Evolutionary conservation across 2,113 vertebrate genomes (phyloP).

Genomic region (Cavia aperea): DNA sequence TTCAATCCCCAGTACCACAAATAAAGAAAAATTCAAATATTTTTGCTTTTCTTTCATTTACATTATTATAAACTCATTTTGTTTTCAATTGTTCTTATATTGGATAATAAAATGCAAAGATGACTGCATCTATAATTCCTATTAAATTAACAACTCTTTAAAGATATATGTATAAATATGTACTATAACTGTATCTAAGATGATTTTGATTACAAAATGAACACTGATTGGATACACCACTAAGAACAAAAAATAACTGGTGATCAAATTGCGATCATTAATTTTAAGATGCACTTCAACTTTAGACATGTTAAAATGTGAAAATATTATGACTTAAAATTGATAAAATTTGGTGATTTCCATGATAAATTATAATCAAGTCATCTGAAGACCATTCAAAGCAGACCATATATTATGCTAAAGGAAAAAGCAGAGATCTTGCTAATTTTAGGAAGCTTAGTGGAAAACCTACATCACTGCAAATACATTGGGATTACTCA

Average conservation of each 20-base stretch:
- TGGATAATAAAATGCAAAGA: neutral
- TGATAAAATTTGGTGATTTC: neutral
- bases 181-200: neutral
- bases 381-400: neutral
- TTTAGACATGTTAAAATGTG: neutral
- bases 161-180: neutral
- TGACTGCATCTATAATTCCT: neutral
- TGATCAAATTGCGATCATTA: neutral
- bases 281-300: neutral
- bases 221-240: neutral
- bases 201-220: conserved; percentile 16
- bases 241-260: conserved; percentile 4
- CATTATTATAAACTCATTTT: conserved; percentile 18
- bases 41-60: conserved; percentile 11
- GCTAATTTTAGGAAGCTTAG: neutral
- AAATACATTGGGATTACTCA: neutral
- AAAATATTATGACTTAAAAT: conserved; percentile 7
- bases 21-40: neutral
- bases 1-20: neutral
- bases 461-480: neutral
- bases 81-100: neutral
- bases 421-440: neutral
- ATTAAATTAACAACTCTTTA: neutral
- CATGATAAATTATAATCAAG: neutral
- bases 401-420: neutral